Evolutionary conservation across 2,888 invertebrate species (phyloP), one percentile per base, ranked within the genome.

Genomic region (Vanessa cardui): DNA sequence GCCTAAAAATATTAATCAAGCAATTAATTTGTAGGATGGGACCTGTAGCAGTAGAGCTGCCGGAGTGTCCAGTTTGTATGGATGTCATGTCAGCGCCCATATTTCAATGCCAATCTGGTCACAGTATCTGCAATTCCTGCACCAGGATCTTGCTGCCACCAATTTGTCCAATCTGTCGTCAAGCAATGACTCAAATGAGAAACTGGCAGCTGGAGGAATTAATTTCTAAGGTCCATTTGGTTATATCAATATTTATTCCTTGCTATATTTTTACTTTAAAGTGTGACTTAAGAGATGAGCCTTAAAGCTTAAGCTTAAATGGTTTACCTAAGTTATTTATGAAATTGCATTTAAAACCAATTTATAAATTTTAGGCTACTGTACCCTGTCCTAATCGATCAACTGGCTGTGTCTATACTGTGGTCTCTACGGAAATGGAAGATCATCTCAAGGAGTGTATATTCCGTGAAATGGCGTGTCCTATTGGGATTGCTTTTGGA

Each of bases 51-150:
- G 74, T 88, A 50, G 84, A 86, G 15, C 70, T 88, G 39, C 90
- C 88, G n/a, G 89, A 90, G 77, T 92, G 91, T 73, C 92, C 90
- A 1, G 88, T 90, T 16, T 92, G 92, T 72, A 50, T 87, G 80
- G 88, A 90, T 5, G 78, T 78, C 0, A 88, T 92, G 89, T 80
- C 82, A 1, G 82, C 85, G 9, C 91, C 91, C 6, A 91, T 91
- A 74, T 91, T 77, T 72, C 89, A 89, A 73, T 92, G 92, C 74
- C 83, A 86, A 67, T 86, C 88, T 0, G 92, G 92, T 4, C 92
- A 92, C 75, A 92, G 92, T 69, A 78, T 92, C 26, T 92, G 92
- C 75, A 80, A 82, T 72, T 71, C 71, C 0, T 92, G 92, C 74
- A 89, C 89, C 2, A 74, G 72, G 46, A 80, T 70, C 39, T 76